A percentile compares a stretch with the other conserved stretches of the same genome.
Conservation (phyloP, 2,888 invertebrate genomes). For the Cheiracanthium punctorium region DNA sequence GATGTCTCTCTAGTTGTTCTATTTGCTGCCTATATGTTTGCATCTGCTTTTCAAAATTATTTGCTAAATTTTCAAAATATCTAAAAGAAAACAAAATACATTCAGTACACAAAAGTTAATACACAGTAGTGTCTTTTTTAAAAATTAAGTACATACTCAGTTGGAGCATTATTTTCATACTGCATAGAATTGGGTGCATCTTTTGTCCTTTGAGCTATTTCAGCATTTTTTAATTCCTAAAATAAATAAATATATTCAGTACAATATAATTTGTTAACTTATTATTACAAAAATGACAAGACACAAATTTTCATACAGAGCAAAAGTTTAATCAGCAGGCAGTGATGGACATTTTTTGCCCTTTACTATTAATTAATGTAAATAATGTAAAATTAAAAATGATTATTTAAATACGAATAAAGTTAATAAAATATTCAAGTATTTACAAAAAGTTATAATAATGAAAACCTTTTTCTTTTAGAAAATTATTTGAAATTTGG, state of each 20-base stretch:
- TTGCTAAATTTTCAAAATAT: slow-evolving; percentile 82
- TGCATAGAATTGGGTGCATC: slow-evolving; percentile 86
- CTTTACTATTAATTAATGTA: too few relatives aligned
- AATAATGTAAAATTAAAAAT: too few relatives aligned
- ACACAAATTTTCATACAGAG: too few relatives aligned
- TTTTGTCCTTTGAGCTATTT: slow-evolving; percentile 87
- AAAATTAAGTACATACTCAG: slow-evolving; percentile 78
- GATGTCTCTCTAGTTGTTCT: slow-evolving; percentile 84
- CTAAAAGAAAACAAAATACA: slow-evolving; percentile 72
- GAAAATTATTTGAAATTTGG: too few relatives aligned
- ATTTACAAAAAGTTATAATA: too few relatives aligned
- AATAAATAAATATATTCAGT: slow-evolving; percentile 28
- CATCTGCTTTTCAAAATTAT: slow-evolving; percentile 84
- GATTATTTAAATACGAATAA: too few relatives aligned
- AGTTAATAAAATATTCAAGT: too few relatives aligned
- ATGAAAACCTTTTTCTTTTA: too few relatives aligned
- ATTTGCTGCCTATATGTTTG: slow-evolving; percentile 83
- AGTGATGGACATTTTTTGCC: too few relatives aligned
- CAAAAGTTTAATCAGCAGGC: too few relatives aligned
- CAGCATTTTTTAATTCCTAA: slow-evolving; percentile 82
- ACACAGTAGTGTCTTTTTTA: neutral
- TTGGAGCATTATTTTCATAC: slow-evolving; percentile 84
- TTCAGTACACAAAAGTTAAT: neutral
- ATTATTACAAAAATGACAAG: too few relatives aligned
- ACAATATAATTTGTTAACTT: too few relatives aligned